phyloP scores from a whole-genome alignment of 2,797 vertebrate genomes.

The Gymnodraco acuticeps region DNA sequence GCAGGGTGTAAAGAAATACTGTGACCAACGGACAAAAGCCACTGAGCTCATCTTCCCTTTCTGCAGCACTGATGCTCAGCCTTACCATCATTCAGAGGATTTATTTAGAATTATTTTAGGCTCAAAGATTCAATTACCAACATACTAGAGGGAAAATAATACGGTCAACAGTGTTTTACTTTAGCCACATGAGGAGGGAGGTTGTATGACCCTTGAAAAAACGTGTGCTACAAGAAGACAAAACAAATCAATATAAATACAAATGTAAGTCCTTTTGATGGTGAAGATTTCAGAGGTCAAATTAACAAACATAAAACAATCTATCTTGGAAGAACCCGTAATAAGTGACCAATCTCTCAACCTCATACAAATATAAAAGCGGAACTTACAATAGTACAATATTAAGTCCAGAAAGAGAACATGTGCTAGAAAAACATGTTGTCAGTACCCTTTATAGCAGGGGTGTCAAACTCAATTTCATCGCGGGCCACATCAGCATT shows the following conservation, averaged over 20 bases:
- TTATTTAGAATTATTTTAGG: too few species aligned
- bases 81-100: constrained; percentile 1
- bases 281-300: too few species aligned
- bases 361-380: background rate
- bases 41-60: constrained; percentile 1
- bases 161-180: too few species aligned
- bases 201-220: background rate
- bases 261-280: too few species aligned
- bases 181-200: too few species aligned
- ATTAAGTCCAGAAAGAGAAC: background rate
- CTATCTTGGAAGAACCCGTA: background rate
- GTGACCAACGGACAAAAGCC: constrained; percentile 16
- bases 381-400: background rate
- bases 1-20: background rate
- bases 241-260: too few species aligned
- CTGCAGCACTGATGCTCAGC: background rate
- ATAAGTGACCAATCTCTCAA: background rate
- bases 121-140: too few species aligned
- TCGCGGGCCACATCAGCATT: too few species aligned
- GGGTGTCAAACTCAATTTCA: too few species aligned
- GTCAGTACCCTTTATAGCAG: background rate
- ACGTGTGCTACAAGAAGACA: background rate
- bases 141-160: too few species aligned
- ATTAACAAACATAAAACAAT: background rate
- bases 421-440: background rate